Base-by-base conservation (phyloP, 2,113 vertebrate species). In the Paramisgurnus dabryanus region DNA sequence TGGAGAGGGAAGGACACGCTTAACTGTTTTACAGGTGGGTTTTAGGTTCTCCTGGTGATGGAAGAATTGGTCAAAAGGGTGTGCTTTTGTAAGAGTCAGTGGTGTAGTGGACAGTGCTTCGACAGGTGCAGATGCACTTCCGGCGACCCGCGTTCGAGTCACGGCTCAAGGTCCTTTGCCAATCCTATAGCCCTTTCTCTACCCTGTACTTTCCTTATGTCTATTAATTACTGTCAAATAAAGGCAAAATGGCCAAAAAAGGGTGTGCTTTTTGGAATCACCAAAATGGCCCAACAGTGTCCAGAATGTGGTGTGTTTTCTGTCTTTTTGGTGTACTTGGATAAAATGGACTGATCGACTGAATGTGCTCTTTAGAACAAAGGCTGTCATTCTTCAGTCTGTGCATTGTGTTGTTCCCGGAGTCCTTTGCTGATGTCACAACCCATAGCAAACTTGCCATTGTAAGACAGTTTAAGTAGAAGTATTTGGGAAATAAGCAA, bases 301-400 rank as follows among this genome's bases (percentile, higher is more conserved):
- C 27, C 68, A 53, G 78, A 7, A 47, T 17, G 60, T 57, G 3
- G 39, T 41, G 45, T 63, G 39, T 45, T 74, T 47, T 74, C 27
- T 78, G 70, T 55, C 66, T 22, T 45, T 58, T 45, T 39, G 27
- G 47, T 40, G 66, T 74, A 72, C 79, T 64, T 74, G 77, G 64
- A 45, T 47, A 66, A 64, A 83, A 49, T 83, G 70, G 64, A 75
- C 64, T 58, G 78, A 65, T 79, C 76, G 75, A 43, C 53, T 76
- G 18, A 7, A 11, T 73, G 45, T 69, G 45, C 73, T 72, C 53
- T 73, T 68, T 78, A 63, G n/a, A 82, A 80, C 84, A 80, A 80
- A 73, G 84, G 57, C 13, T 3, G 10, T 50, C 67, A 73, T 69
- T 85, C 41, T 83, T 76, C 4, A 11, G 67, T 1, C 77, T n/a